Conservation (phyloP, 2,888 invertebrate species). For the Schrankia costaestrigalis region DNA sequence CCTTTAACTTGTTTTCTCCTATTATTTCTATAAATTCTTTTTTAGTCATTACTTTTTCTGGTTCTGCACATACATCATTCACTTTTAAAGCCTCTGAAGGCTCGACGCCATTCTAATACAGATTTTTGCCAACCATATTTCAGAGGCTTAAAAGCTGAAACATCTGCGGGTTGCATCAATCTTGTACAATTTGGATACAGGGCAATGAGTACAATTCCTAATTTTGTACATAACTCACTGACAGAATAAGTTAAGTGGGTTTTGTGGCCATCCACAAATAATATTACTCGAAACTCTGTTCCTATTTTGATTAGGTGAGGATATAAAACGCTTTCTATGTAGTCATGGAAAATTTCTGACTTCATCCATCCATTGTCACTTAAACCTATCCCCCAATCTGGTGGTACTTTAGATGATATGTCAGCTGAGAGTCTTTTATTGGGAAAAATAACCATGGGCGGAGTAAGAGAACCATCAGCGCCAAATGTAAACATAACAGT, state of each 20-base stretch:
- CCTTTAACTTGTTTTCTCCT: slow-evolving; percentile 4
- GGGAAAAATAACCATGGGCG: slow-evolving; percentile 40
- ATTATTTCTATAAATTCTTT: neutral
- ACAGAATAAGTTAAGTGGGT: slow-evolving; percentile 9
- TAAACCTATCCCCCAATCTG: slow-evolving; percentile 47
- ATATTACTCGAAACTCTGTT: slow-evolving; percentile 38
- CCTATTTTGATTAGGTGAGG: slow-evolving; percentile 30
- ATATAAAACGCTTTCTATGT: slow-evolving; percentile 41
- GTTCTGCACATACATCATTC: neutral
- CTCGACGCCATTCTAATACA: slow-evolving; percentile 23
- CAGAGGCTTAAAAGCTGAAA: slow-evolving; percentile 26
- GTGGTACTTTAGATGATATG: slow-evolving; percentile 40
- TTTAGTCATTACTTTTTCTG: neutral
- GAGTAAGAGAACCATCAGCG: slow-evolving; percentile 40
- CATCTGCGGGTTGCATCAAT: slow-evolving; percentile 29
- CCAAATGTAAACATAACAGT: slow-evolving; percentile 51
- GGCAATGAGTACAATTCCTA: slow-evolving; percentile 12
- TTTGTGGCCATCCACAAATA: slow-evolving; percentile 40
- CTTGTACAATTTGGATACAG: slow-evolving; percentile 28
- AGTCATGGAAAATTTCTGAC: slow-evolving; percentile 48
- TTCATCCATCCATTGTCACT: slow-evolving; percentile 59
- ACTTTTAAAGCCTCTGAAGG: slow-evolving; percentile 9
- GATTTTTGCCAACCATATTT: slow-evolving; percentile 24
- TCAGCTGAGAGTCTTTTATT: slow-evolving; percentile 42
- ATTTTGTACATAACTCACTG: slow-evolving; percentile 12